Evolutionary conservation across 53 echinoderm and acorn worm genomes (phyloP), one percentile per base, ranked within the genome.

Genomic region (Holothuria leucospilota): DNA sequence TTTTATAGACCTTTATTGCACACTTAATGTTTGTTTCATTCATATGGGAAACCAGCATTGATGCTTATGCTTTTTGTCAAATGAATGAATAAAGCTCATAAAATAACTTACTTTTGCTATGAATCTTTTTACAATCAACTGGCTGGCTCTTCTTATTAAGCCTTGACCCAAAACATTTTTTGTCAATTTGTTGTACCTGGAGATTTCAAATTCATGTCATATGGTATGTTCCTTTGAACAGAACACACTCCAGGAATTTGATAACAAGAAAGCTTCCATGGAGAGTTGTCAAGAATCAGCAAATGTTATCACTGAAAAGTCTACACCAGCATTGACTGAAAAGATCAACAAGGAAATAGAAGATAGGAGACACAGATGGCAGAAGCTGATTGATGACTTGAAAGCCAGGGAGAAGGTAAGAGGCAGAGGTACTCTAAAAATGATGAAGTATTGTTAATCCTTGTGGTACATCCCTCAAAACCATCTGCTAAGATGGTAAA

Each of bases 241-340:
- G 90, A 86, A 81, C 81, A 86, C 90, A 70, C 51, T 81, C 69
- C 79, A 86, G 51, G 86, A 90, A 41, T n/a, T 90, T 21, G 63
- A 72, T 29, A 38, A 21, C 81, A 86, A 90, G 61, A 81, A 86
- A 53, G 46, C 69, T 69, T 29, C 30, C n/a, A 20, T 86, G 51
- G 84, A 83, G 24, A 51, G 49, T 42, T 40, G 63, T 24, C 65
- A 83, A 66, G 65, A 40, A 67, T 65, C 84, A 5, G 84, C 65
- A n/a, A 49, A 66, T 52, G 26, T 66, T 39, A 83, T 83, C 11
- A 83, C 73, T 0, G 56, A 82, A 58, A 77, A 72, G 6, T 65
- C 77, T 13, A 63, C 74, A 20, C 71, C 75, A 66, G 51, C 53
- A 20, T 53, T 70, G 68, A 83, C 81, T 59, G 87, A 87, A 63